Evolutionary conservation across 1,140 invertebrate genomes (phyloP).

Genomic region (Spodoptera litura): DNA sequence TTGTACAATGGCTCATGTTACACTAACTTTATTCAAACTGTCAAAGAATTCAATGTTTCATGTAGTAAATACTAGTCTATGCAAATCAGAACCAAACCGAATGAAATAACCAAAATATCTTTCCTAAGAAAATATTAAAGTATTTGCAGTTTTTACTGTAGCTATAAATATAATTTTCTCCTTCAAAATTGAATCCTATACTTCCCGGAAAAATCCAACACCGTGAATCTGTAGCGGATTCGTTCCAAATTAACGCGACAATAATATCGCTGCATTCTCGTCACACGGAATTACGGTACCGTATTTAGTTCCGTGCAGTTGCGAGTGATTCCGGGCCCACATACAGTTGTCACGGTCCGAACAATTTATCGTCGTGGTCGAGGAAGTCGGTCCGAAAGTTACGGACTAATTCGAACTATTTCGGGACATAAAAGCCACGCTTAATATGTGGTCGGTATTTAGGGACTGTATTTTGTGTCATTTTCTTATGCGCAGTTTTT

Average conservation of each 20-base stretch:
- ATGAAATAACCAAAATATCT: too few species aligned
- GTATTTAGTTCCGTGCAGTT: conserved; percentile 7
- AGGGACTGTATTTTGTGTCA: background rate
- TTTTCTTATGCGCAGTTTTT: background rate
- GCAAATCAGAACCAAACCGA: too few species aligned
- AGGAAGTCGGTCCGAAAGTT: conserved; percentile 9
- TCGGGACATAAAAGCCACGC: background rate
- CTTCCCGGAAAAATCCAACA: too few species aligned
- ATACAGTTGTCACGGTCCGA: conserved; percentile 10
- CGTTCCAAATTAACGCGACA: conserved; percentile 10
- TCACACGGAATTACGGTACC: conserved; percentile 5
- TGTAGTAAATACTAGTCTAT: too few species aligned
- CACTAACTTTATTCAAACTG: too few species aligned
- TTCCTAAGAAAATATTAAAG: too few species aligned
- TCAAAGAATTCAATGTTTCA: too few species aligned
- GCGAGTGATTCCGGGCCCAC: background rate
- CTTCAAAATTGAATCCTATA: too few species aligned
- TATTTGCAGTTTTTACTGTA: too few species aligned
- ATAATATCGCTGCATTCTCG: background rate
- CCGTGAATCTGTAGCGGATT: too few species aligned
- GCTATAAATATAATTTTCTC: too few species aligned
- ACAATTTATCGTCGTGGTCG: background rate
- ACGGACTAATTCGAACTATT: conserved; percentile 3
- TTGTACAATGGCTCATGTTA: too few species aligned
- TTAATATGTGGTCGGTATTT: background rate